Conservation (phyloP, 2,888 invertebrate species). For the Hirtodrosophila cameraria region DNA sequence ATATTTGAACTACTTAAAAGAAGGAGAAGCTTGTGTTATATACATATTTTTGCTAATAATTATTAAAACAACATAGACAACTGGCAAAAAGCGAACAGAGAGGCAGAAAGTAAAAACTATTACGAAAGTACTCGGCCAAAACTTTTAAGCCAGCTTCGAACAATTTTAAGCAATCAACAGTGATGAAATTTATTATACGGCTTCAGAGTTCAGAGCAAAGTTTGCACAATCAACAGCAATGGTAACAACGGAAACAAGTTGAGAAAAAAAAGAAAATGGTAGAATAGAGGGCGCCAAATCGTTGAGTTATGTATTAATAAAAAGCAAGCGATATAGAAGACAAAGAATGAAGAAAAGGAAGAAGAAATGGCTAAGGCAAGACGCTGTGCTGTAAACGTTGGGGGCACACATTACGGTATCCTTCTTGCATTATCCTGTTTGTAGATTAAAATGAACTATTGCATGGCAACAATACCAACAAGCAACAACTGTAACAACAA, state of each 20-base stretch:
- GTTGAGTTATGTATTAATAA: conserved; percentile 61
- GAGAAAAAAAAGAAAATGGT: conserved; percentile 1
- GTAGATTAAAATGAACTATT: conserved; percentile 80
- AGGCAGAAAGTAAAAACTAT: conserved; percentile 28
- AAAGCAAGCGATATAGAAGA: conserved; percentile 53
- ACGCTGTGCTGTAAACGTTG: conserved; percentile 38
- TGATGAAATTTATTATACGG: conserved; percentile 73
- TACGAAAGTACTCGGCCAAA: conserved; percentile 36
- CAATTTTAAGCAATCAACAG: conserved; percentile 57
- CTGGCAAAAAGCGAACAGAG: conserved; percentile 2
- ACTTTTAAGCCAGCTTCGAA: conserved; percentile 47
- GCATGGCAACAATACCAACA: conserved; percentile 65
- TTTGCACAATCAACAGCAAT: conserved; percentile 59
- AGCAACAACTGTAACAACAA: conserved; percentile 27
- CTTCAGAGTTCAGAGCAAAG: conserved; percentile 56
- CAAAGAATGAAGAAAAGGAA: conserved; percentile 38
- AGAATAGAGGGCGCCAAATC: conserved; percentile 33
- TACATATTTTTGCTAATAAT: conserved; percentile 44
- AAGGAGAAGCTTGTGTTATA: conserved; percentile 18
- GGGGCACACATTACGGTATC: conserved; percentile 75
- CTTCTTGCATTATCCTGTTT: conserved; percentile 77
- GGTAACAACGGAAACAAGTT: conserved; percentile 21
- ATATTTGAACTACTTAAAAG: neutral
- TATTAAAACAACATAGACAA: conserved; percentile 15
- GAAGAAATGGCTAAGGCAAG: conserved; percentile 22